Evolutionary conservation across 1,140 invertebrate genomes (phyloP).

Genomic region (Glossosoma conforme): DNA sequence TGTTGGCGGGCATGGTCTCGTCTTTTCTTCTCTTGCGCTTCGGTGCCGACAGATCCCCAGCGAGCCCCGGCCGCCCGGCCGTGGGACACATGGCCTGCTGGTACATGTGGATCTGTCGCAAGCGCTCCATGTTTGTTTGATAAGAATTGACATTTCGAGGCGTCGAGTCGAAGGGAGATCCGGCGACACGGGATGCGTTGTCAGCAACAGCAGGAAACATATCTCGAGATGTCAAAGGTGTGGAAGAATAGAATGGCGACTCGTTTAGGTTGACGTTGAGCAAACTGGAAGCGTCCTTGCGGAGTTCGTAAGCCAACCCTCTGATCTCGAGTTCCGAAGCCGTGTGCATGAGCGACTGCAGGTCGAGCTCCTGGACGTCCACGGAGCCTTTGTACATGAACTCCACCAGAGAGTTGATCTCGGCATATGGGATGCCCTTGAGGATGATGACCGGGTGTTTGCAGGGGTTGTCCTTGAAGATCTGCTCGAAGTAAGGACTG

Average conservation of each 20-base stretch:
- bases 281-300: constrained; percentile 48
- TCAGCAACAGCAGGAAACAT: constrained; percentile 16
- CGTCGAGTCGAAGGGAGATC: constrained; percentile 29
- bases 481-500: constrained; percentile 71
- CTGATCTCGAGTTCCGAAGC: constrained; percentile 61
- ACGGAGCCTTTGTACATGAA: constrained; percentile 71
- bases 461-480: constrained; percentile 69
- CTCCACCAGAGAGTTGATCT: constrained; percentile 65
- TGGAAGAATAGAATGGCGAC: constrained; percentile 42
- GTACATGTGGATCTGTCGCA: constrained; percentile 48
- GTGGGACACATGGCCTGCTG: constrained; percentile 42
- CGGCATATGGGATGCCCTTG: constrained; percentile 61
- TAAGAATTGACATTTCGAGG: constrained; percentile 29
- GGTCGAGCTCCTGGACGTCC: constrained; percentile 60
- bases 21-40: constrained; percentile 42
- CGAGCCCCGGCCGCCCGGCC: neutral
- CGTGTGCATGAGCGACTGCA: constrained; percentile 61
- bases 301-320: constrained; percentile 50
- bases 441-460: constrained; percentile 69
- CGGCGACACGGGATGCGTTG: constrained; percentile 23
- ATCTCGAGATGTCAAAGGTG: constrained; percentile 29
- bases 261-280: constrained; percentile 47
- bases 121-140: constrained; percentile 46
- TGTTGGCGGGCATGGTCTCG: constrained; percentile 40
- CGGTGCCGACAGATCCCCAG: constrained; percentile 8